Evolutionary conservation across 2,113 vertebrate species (phyloP).

Genomic region (Zapornia atra): DNA sequence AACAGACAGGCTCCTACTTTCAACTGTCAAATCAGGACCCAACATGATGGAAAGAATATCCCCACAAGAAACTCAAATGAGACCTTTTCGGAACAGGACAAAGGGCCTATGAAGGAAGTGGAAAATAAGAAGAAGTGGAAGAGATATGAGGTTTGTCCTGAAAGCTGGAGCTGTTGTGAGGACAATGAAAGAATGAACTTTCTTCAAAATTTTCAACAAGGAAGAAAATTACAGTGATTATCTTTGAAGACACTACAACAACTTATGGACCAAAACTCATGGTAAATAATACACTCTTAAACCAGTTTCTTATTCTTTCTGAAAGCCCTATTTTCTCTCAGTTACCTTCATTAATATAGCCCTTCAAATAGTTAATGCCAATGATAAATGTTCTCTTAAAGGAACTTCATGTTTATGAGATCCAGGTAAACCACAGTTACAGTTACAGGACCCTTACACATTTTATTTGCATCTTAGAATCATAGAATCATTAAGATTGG

Average conservation of each 20-base stretch:
- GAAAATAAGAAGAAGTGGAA: neutral
- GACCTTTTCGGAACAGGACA: neutral
- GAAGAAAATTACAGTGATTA: neutral
- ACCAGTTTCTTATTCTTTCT: slow-evolving; percentile 22
- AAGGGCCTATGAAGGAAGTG: neutral
- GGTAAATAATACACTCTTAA: slow-evolving; percentile 43
- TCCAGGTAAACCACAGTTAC: neutral
- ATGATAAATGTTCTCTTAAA: neutral
- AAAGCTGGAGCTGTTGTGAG: neutral
- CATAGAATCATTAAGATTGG: too few relatives aligned
- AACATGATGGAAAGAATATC: neutral
- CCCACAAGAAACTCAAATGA: neutral
- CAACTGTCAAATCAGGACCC: neutral
- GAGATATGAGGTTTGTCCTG: neutral
- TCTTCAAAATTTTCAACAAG: neutral
- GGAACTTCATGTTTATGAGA: neutral
- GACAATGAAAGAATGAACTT: neutral
- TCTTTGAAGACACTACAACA: slow-evolving; percentile 38
- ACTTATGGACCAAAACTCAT: slow-evolving; percentile 27
- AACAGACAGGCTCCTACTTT: neutral
- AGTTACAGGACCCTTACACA: neutral
- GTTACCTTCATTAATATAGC: neutral
- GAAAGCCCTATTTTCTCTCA: neutral
- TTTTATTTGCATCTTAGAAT: neutral
- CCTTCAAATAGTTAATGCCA: neutral